phyloP scores from a whole-genome alignment of 2,797 vertebrate genomes.

The Threskiornis aethiopicus region DNA sequence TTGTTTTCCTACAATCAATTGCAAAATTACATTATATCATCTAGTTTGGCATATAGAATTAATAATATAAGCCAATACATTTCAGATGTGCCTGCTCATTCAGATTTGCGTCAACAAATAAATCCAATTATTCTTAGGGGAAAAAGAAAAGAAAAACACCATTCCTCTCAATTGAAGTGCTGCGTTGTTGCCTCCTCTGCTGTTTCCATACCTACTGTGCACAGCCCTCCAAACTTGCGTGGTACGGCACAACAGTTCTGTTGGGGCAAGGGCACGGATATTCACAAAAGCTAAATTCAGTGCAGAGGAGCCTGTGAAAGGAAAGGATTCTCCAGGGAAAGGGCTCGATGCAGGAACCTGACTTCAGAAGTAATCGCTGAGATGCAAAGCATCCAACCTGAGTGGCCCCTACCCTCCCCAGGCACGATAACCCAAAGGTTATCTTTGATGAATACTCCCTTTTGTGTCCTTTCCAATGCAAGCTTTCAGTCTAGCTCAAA shows the following conservation, averaged over 20 bases:
- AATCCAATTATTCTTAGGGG: background rate
- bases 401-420: background rate
- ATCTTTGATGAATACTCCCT: background rate
- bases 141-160: background rate
- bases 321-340: background rate
- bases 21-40: background rate
- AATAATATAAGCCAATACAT: background rate
- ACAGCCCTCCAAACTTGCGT: background rate
- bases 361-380: background rate
- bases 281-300: background rate
- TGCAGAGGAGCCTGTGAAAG: background rate
- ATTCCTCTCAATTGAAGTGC: background rate
- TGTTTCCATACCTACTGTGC: fast-evolving
- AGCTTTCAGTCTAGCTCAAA: background rate
- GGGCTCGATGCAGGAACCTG: background rate
- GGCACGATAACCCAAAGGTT: background rate
- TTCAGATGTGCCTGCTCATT: background rate
- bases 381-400: background rate
- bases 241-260: background rate
- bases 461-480: background rate
- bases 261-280: background rate
- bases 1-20: background rate
- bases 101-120: background rate
- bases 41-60: background rate
- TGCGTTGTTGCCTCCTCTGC: background rate